Evolutionary conservation across 2,797 vertebrate genomes (phyloP).

Genomic region (Brachymystax lenok): DNA sequence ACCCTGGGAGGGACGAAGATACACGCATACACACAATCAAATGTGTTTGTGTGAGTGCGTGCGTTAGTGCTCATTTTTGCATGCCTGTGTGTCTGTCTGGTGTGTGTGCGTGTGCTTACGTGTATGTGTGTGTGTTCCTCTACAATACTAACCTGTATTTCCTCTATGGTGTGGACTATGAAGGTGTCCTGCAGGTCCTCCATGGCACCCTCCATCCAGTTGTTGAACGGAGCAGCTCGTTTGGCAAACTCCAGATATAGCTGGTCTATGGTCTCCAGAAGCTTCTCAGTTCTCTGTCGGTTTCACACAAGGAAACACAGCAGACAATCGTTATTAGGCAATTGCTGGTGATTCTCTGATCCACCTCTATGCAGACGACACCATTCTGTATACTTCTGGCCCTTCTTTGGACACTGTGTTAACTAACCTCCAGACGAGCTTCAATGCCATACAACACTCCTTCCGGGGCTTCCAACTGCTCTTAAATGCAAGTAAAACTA

Average conservation of each 20-base stretch:
- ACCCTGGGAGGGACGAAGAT: conserved; percentile 75
- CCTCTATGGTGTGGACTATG: conserved; percentile 97
- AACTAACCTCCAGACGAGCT: no score
- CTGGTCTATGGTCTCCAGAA: conserved; percentile 96
- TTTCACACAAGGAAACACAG: not conserved
- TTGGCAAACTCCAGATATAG: conserved; percentile 97
- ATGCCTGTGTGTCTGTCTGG: no score
- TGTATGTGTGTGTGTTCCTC: no score
- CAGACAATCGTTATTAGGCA: not conserved
- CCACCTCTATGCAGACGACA: no score
- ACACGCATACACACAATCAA: conserved; percentile 12
- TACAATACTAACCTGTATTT: conserved; percentile 68
- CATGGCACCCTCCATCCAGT: conserved; percentile 99
- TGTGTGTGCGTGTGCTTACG: no score
- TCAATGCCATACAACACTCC: no score
- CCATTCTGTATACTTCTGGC: no score
- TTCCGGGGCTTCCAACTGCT: no score
- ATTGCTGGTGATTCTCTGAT: no score
- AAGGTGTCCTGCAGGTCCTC: conserved; percentile 98
- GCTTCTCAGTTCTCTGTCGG: conserved; percentile 91
- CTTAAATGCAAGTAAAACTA: no score
- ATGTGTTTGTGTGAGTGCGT: not conserved
- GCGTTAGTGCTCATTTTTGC: no score
- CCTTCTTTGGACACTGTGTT: no score
- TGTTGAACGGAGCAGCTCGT: conserved; percentile 97